Percentiles rank a stretch among this genome's conserved stretches.
Evolutionary conservation across 2,113 vertebrate genomes (phyloP).

Genomic region (Apteryx mantelli): DNA sequence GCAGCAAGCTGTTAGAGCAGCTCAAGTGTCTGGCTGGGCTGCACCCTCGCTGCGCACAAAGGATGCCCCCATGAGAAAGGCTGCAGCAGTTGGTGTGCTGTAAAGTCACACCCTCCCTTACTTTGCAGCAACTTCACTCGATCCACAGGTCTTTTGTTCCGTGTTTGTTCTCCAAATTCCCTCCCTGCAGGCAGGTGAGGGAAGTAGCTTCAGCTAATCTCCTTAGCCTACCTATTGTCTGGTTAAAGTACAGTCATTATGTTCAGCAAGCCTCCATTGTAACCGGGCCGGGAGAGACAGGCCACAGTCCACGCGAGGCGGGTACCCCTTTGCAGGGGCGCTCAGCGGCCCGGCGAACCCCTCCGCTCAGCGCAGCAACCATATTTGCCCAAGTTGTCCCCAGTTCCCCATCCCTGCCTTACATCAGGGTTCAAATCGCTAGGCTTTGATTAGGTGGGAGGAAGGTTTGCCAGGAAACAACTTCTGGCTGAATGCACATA

Average conservation of each 20-base stretch:
- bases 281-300: not conserved
- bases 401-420: not conserved
- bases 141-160: not conserved
- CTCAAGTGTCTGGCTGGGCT: not conserved
- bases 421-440: not conserved
- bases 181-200: constrained; percentile 39
- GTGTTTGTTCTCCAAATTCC: constrained; percentile 30
- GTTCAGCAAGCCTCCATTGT: not conserved
- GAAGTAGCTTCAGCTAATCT: constrained; percentile 35
- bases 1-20: not conserved
- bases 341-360: not conserved
- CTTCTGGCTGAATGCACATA: constrained; percentile 15
- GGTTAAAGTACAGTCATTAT: constrained; percentile 26
- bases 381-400: not conserved
- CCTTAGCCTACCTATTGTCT: constrained; percentile 34
- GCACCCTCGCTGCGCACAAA: not conserved
- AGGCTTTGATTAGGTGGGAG: constrained; percentile 10
- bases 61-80: not conserved
- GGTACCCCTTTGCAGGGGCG: not conserved
- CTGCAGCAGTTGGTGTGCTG: not conserved
- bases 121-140: constrained; percentile 4
- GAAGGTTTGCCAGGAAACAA: constrained; percentile 36
- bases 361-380: not conserved
- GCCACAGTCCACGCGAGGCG: not conserved
- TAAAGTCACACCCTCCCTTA: constrained; percentile 7